Conservation (phyloP, 1,140 invertebrate genomes). For the Trichonephila clavata region DNA sequence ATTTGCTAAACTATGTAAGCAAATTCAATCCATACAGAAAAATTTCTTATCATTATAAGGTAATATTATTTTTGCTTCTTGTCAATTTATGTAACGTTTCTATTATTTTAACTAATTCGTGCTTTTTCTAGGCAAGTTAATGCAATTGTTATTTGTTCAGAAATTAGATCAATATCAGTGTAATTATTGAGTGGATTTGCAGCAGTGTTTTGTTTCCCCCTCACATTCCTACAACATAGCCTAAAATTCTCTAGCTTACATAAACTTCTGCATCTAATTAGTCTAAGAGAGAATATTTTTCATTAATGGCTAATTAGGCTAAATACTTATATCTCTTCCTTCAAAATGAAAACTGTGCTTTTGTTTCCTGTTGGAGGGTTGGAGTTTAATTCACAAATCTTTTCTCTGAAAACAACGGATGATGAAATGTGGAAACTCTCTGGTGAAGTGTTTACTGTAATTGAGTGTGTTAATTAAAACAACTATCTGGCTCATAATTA, state of each 20-base stretch:
- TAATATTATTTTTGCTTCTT: too few relatives aligned
- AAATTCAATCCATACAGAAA: too few relatives aligned
- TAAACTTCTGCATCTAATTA: not conserved
- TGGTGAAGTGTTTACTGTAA: conserved; percentile 15
- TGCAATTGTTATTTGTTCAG: too few relatives aligned
- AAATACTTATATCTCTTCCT: not conserved
- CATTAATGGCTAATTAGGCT: conserved; percentile 29
- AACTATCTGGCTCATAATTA: conserved; percentile 23
- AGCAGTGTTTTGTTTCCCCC: not conserved
- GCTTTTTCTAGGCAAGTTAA: too few relatives aligned
- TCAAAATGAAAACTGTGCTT: not conserved
- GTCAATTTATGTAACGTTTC: too few relatives aligned
- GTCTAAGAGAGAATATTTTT: not conserved
- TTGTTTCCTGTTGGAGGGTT: not conserved
- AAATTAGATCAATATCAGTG: too few relatives aligned
- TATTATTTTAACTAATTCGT: too few relatives aligned
- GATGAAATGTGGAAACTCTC: not conserved
- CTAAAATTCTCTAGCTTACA: not conserved
- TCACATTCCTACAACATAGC: not conserved
- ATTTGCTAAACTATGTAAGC: too few relatives aligned
- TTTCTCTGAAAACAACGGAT: not conserved
- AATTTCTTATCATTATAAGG: too few relatives aligned
- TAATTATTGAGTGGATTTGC: too few relatives aligned
- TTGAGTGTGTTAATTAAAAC: conserved; percentile 49
- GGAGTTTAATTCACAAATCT: not conserved